phyloP scores from a whole-genome alignment of 2,113 vertebrate species.

The Engystomops pustulosus region DNA sequence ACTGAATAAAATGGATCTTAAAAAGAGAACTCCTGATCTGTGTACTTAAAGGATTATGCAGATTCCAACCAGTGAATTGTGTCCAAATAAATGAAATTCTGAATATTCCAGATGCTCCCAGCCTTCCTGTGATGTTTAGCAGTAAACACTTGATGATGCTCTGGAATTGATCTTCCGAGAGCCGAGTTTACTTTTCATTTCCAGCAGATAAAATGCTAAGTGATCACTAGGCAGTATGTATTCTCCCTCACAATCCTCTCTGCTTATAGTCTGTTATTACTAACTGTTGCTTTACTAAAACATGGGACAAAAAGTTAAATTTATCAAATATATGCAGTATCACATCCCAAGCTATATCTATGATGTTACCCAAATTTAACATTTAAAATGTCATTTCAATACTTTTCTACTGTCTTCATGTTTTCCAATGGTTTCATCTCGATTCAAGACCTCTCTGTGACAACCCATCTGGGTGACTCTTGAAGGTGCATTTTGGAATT shows the following conservation, averaged over 20 bases:
- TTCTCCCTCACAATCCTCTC: neutral
- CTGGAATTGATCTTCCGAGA: conserved; percentile 48
- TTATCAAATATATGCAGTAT: too few relatives aligned
- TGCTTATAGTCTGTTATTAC: neutral
- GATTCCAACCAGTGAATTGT: conserved; percentile 53
- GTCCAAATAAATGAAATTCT: conserved; percentile 56
- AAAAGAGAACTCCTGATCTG: conserved; percentile 31
- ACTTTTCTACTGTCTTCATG: too few relatives aligned
- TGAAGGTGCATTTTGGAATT: too few relatives aligned
- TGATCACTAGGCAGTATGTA: conserved; percentile 1
- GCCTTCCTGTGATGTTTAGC: conserved; percentile 50
- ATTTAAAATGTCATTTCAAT: too few relatives aligned
- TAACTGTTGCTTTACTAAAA: neutral
- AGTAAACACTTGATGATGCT: conserved; percentile 55
- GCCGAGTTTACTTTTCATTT: conserved; percentile 48
- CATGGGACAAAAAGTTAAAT: too few relatives aligned
- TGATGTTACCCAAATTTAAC: too few relatives aligned
- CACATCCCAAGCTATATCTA: too few relatives aligned
- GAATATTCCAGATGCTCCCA: conserved; percentile 56
- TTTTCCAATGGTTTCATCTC: too few relatives aligned
- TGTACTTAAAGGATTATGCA: conserved; percentile 50
- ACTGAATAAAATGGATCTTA: neutral
- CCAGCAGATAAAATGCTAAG: conserved; percentile 31
- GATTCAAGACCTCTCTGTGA: too few relatives aligned
- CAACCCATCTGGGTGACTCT: too few relatives aligned